Percentiles rank a stretch among this genome's conserved stretches.
These are phyloP conservation scores for Ceratotherium simum DNA, from an alignment of 2,113 vertebrate genomes.

Conservation along the genomic window DNA sequence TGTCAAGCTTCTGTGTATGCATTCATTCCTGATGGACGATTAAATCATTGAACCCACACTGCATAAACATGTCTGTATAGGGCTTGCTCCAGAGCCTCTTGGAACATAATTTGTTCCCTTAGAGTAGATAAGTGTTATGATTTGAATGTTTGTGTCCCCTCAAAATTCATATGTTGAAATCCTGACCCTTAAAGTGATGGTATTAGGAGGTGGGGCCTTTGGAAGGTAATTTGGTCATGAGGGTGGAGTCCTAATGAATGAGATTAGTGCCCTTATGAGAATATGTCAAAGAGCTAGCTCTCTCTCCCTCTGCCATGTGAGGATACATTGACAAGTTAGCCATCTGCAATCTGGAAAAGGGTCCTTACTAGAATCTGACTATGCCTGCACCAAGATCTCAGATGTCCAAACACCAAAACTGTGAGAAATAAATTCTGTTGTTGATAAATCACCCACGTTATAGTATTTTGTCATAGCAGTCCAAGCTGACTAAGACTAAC, in stretches of 20 bases:
- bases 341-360: neutral
- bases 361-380: neutral
- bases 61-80: neutral
- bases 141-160: neutral
- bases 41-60: neutral
- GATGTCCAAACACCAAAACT: neutral
- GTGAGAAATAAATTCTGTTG: neutral
- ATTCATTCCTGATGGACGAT: neutral
- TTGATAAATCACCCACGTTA: neutral
- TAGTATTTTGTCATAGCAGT: neutral
- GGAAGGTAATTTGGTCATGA: neutral
- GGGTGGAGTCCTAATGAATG: neutral
- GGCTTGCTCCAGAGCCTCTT: neutral
- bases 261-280: neutral
- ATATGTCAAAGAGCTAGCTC: neutral
- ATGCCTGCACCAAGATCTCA: neutral
- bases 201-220: neutral
- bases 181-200: neutral
- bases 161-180: neutral
- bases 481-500: neutral
- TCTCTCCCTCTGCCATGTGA: neutral
- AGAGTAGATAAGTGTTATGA: neutral
- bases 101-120: neutral
- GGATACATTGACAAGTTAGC: neutral
- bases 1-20: neutral